A percentile compares a stretch with the other conserved stretches of the same genome.
Evolutionary conservation across 1,140 invertebrate species (phyloP).

Genomic region (Delia radicum): DNA sequence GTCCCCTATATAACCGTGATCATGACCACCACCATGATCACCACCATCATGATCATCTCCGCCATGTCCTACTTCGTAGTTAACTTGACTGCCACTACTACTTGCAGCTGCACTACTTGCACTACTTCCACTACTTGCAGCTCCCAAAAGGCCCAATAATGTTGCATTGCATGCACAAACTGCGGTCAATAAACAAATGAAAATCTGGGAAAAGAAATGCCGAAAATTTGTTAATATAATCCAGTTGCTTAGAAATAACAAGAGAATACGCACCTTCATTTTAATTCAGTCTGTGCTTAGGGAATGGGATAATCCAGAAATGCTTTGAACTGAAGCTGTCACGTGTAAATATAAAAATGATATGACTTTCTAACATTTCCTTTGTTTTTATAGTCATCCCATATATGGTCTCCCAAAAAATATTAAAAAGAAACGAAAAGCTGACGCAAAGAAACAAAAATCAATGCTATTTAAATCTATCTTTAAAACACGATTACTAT

Average conservation of each 20-base stretch:
- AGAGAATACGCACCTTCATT: constrained; percentile 42
- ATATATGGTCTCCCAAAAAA: background rate
- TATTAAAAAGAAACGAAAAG: too few species aligned
- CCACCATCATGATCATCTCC: constrained; percentile 28
- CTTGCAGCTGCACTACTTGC: background rate
- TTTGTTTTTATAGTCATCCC: constrained; percentile 41
- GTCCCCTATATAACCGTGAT: constrained; percentile 13
- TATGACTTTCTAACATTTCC: constrained; percentile 35
- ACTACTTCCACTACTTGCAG: constrained; percentile 13
- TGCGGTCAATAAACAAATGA: constrained; percentile 43
- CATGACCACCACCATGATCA: constrained; percentile 21
- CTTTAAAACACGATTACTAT: background rate
- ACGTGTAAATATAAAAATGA: constrained; percentile 42
- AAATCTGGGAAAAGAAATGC: constrained; percentile 35
- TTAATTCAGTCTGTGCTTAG: constrained; percentile 20
- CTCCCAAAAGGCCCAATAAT: constrained; percentile 44
- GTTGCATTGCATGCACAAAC: constrained; percentile 45
- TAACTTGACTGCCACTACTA: background rate
- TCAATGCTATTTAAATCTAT: background rate
- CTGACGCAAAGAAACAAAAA: too few species aligned
- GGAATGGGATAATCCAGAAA: background rate
- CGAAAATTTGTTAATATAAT: background rate
- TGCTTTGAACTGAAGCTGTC: constrained; percentile 20
- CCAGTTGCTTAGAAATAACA: background rate
- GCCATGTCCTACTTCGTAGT: constrained; percentile 19